Base-by-base conservation (phyloP, 37 sponge, comb jelly and placozoan genomes). In the Chondrilla cf. caribensis region DNA sequence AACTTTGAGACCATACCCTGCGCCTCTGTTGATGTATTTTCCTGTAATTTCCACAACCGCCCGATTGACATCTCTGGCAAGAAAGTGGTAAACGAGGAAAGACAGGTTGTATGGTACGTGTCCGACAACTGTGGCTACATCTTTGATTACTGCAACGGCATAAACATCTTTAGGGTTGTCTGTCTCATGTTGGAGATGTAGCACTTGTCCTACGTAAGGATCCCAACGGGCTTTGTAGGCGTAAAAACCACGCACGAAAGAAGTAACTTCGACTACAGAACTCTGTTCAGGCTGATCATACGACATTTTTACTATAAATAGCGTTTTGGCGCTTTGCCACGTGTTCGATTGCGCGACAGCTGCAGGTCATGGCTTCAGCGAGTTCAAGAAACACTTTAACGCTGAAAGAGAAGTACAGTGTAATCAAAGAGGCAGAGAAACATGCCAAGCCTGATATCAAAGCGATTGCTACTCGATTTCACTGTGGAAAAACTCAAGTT, bases 401-500 rank as follows among this genome's bases (percentile, higher is more conserved):
- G 29, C 22, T 62, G 64, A 62, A 62, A 62, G 64, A 62, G 64
- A 62, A 62, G 29, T 62, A 62, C 64, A 62, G 64, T 15, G 64
- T 62, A 62, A 62, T 62, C 64, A 62, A 62, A 62, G 64, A 62
- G 64, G 8, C 64, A 62, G 64, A 62, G 8, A 62, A 62, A 15
- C 64, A 62, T 62, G 29, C 64, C 64, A 62, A 62, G 64, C 64
- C 64, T 62, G 64, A 62, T 62, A 62, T 62, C 22, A 62, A 62
- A 62, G 64, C 64, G 15, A 62, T 62, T 19, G 64, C 64, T 62
- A 62, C 6, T 9, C 64, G 15, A 28, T 62, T 62, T 28, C 6
- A 62, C 25, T 62, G 64, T 62, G 64, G 64, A 62, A 62, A 62
- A 62, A 62, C 64, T 62, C 64, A 62, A 62, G 64, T 62, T 62